Base-by-base conservation (phyloP, 2,113 vertebrate species). In the Aramus guarauna region DNA sequence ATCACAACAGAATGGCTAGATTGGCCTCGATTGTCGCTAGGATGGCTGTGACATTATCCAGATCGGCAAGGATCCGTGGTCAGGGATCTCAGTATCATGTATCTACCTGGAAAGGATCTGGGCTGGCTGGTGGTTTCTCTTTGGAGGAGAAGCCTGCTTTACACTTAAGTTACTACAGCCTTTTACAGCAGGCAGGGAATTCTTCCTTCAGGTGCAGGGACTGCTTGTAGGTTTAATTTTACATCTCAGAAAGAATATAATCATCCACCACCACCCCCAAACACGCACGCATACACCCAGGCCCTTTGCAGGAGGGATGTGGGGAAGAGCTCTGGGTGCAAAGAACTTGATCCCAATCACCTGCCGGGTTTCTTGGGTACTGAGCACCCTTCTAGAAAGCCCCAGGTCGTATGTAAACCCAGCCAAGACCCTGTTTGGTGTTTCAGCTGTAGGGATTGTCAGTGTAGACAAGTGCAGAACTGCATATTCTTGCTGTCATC, bases 41-140 rank as follows among this genome's bases (percentile, higher is more conserved):
- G 22, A 18, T 62, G 59, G 43, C 48, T 0, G 0, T 68, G 60
- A 21, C 43, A 3, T 82, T 13, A 0, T 3, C 3, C 0, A 2
- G 23, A 45, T 56, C n/a, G 64, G 39, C 59, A 16, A 36, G 73
- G 52, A 39, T 67, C 58, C 0, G 0, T 12, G 58, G 7, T 5
- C 15, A 15, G 43, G 60, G 23, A 20, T n/a, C 29, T 78, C 1
- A 0, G 24, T 30, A 12, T 59, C 27, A 0, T 0, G 9, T 23
- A 5, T 21, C 52, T 36, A 0, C 47, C 22, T 83, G 67, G 45
- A 37, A 74, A 9, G 50, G 66, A 30, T 52, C 3, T 3, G 32
- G 59, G 29, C n/a, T 80, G 29, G 6, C 19, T 22, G 82, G 52
- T 37, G 59, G 9, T 63, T 71, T 47, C 36, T 47, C 20, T 60